phyloP scores from a whole-genome alignment of 2,797 vertebrate genomes.

The Malacoctenus gilli region DNA sequence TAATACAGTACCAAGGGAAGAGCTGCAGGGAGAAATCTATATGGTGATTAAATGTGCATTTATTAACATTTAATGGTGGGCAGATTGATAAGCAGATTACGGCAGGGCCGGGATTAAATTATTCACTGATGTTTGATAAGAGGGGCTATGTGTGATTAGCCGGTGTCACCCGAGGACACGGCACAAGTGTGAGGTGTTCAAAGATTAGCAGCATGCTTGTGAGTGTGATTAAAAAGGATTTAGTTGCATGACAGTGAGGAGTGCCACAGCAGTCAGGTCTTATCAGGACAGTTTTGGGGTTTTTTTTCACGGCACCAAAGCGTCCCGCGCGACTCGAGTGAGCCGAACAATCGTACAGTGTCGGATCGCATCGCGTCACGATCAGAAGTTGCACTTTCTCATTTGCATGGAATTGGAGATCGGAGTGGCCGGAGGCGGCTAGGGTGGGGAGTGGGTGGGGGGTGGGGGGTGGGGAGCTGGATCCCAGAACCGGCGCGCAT shows the following conservation, averaged over 20 bases:
- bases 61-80: neutral
- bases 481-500: slow-evolving; percentile 5
- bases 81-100: neutral
- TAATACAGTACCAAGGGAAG: too few species aligned
- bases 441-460: too few species aligned
- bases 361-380: slow-evolving; percentile 40
- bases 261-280: slow-evolving; percentile 38
- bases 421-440: slow-evolving; percentile 13
- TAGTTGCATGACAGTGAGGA: slow-evolving; percentile 34
- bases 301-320: slow-evolving; percentile 38
- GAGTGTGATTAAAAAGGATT: slow-evolving; percentile 46
- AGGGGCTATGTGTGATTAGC: slow-evolving; percentile 3
- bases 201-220: slow-evolving; percentile 16
- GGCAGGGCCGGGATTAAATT: neutral
- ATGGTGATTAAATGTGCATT: neutral
- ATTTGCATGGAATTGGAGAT: slow-evolving; percentile 30
- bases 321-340: slow-evolving; percentile 31
- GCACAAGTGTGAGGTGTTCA: slow-evolving; percentile 16
- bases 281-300: slow-evolving; percentile 30
- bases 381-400: slow-evolving; percentile 23
- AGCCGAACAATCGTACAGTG: slow-evolving; percentile 33
- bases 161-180: slow-evolving; percentile 13
- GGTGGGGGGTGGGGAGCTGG: too few species aligned
- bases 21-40: neutral
- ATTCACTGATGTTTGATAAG: neutral